Evolutionary conservation across 2,797 vertebrate genomes (phyloP), one percentile per base, ranked within the genome.

Genomic region (Xiphorhynchus erythropygius): DNA sequence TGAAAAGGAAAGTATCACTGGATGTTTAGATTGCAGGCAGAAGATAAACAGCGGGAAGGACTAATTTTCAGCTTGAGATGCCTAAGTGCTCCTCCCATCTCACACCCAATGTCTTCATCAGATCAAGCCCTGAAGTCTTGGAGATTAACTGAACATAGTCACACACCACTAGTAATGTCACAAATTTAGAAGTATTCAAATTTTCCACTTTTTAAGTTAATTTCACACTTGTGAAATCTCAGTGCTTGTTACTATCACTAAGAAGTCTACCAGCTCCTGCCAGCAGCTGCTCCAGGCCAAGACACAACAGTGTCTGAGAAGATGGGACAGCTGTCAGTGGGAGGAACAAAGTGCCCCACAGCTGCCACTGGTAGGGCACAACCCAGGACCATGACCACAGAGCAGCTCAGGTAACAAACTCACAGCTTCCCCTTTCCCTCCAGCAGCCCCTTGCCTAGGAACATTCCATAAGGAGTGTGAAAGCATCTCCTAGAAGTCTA

Each of bases 211-310:
- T 24, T 59, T 10, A 79, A 41, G 33, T 37, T 79, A 7, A 73
- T 83, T 91, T 88, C 79, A 80, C n/a, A 21, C 22, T 69, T 73
- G 11, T 55, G 42, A 85, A 73, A 73, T 77, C 55, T 83, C 83
- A 73, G 6, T 62, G 55, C 27, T 82, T 75, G 53, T 37, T 35
- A n/a, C 35, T 79, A 55, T 23, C 41, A 64, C 21, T 11, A 3
- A 42, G 44, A 76, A 50, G 62, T 90, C n/a, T 73, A 39, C n/a
- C 18, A 65, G 7, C 27, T 84, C 55, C 59, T 25, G 33, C 33
- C 0, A 4, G 67, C 53, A 87, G 75, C 49, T 82, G 42, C 55
- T 55, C 70, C 53, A 82, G 17, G 21, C 71, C 0, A 2, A 87
- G 75, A 53, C 64, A 56, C 30, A 65, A 37, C 63, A 49, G 50